Percentiles rank a stretch among this genome's conserved stretches.
Conservation (phyloP, 92 coral and sea anemone species). For the Epizoanthus fatuus region DNA sequence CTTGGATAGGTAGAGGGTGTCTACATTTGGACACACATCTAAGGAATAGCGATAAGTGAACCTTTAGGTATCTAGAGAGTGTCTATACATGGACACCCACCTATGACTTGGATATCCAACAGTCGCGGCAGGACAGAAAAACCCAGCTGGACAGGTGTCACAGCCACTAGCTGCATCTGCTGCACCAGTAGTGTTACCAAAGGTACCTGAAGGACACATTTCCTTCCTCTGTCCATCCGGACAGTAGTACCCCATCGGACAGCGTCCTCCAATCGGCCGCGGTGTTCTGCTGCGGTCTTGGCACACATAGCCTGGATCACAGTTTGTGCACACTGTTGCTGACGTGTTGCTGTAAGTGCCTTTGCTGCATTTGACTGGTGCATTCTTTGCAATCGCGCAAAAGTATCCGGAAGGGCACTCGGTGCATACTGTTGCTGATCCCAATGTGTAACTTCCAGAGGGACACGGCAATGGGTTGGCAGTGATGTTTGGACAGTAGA, state of each 20-base stretch:
- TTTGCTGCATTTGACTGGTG: conserved; percentile 86
- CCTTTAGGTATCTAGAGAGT: no score
- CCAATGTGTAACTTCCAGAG: conserved; percentile 85
- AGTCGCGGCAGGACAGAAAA: conserved; percentile 90
- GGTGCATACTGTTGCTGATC: conserved; percentile 81
- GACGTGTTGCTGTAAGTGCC: conserved; percentile 94
- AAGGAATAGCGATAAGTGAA: conserved; percentile 58
- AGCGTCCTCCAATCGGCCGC: conserved; percentile 84
- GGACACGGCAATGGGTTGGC: conserved; percentile 72
- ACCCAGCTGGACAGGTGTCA: conserved; percentile 93
- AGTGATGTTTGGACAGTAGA: conserved; percentile 92
- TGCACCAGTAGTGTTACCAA: conserved; percentile 95
- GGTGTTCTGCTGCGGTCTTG: conserved; percentile 86
- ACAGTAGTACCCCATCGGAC: conserved; percentile 90
- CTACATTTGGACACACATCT: conserved; percentile 50
- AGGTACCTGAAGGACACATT: conserved; percentile 94
- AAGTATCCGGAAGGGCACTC: conserved; percentile 94
- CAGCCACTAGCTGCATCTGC: conserved; percentile 82
- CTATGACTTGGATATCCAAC: conserved; percentile 50
- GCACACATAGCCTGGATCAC: conserved; percentile 90
- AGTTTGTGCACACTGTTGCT: conserved; percentile 66
- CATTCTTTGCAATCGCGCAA: conserved; percentile 61
- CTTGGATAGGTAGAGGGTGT: background rate
- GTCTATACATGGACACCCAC: no score
- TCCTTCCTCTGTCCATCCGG: conserved; percentile 79